A percentile compares a stretch with the other conserved stretches of the same genome.
These are phyloP conservation scores for Gymnogyps californianus DNA, from an alignment of 2,113 vertebrate genomes.

Conservation along the genomic window DNA sequence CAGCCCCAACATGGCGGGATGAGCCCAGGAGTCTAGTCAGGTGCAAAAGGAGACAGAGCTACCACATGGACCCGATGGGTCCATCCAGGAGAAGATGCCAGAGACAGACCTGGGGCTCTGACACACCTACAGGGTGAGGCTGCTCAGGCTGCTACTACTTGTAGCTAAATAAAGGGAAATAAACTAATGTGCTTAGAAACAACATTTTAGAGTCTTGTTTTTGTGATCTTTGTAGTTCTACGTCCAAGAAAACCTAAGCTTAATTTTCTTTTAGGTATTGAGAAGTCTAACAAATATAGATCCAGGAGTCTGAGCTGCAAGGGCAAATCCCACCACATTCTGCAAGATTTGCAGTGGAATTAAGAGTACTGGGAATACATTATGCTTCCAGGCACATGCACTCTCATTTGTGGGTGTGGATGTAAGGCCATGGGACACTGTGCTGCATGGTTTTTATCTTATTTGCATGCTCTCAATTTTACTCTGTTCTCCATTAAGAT, in stretches of 20 bases:
- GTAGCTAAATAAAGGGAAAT: background rate
- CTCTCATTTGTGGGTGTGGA: too few relatives aligned
- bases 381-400: background rate
- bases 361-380: background rate
- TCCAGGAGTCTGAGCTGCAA: background rate
- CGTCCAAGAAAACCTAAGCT: background rate
- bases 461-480: background rate
- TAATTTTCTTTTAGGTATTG: background rate
- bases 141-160: background rate
- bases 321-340: background rate
- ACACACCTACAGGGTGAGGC: background rate
- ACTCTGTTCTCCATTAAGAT: background rate
- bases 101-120: background rate
- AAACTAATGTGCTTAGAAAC: background rate
- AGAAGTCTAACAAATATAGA: background rate
- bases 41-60: background rate
- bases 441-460: background rate
- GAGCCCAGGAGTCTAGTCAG: background rate
- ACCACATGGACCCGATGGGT: rapidly evolving
- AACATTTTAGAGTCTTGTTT: background rate
- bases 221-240: background rate
- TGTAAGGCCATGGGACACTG: background rate
- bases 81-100: background rate
- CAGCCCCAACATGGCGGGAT: background rate
- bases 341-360: background rate